Base-by-base conservation (phyloP, 2,888 invertebrate genomes). In the Amphipoea oculea region DNA sequence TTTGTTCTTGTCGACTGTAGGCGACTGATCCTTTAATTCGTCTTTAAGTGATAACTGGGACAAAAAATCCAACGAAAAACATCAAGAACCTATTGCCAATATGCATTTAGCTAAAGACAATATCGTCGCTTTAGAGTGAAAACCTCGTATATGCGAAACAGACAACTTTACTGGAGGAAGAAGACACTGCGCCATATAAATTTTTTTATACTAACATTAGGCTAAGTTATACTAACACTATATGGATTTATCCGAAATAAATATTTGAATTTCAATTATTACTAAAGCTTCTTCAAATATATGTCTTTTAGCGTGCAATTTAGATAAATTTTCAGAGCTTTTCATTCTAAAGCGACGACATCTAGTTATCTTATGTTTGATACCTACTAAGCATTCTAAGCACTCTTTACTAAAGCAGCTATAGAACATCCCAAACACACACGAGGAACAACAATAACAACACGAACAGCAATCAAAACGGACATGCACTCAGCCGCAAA, bases 401-500 rank as follows among this genome's bases (percentile, higher is more conserved):
- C 6, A 62, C 17, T 29, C 20, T 3, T 66, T 36, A 57, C 14
- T 17, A 12, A 60, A 29, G 2, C 12, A 62, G n/a, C 6, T 51
- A 48, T n/a, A 45, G n/a, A 62, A 51, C 42, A 42, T 65, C 29
- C 23, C 17, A 65, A 71, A 36, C 14, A 51, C 2, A 72, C 60
- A 20, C n/a, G 29, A 62, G 20, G 5, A 65, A 36, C 60, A 60
- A 40, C 42, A 65, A 76, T 63, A 84, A 62, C n/a, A 75, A 73
- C 23, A 23, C 62, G 63, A 70, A 76, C 20, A 69, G 57, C 40
- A 73, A 84, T 77, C 85, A 73, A 75, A 82, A 62, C 81, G 65
- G 72, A 73, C 68, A 80, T 70, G 57, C 71, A 74, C 65, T 7
- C 57, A 72, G 29, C 76, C 85, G 48, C 85, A 74, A 87, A 57